These are phyloP conservation scores for Caenorhabditis sp. DNA, from an alignment of 2,888 invertebrate species.

Conservation along the genomic window DNA sequence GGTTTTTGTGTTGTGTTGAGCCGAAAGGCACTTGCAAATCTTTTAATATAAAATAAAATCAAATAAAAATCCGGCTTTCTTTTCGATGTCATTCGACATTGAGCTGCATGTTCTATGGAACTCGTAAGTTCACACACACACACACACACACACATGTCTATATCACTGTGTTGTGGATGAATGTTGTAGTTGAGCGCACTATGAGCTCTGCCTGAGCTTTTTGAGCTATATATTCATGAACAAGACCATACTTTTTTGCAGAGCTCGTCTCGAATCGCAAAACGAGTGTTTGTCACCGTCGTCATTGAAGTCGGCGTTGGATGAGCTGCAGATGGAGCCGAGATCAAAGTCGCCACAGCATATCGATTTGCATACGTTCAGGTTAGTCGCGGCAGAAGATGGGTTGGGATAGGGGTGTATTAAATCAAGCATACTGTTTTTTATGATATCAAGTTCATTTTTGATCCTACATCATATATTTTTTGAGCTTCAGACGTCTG, in stretches of 20 bases:
- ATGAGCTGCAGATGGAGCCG: conserved; percentile 37
- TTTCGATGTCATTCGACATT: conserved; percentile 31
- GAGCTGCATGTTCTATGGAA: conserved; percentile 40
- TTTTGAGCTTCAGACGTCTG: no score
- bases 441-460: no score
- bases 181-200: not conserved
- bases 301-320: conserved; percentile 34
- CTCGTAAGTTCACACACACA: not conserved
- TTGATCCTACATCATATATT: no score
- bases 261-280: conserved; percentile 57
- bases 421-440: no score
- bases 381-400: conserved; percentile 19
- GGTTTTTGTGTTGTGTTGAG: no score
- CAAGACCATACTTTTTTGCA: conserved; percentile 14
- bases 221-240: not conserved
- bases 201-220: conserved; percentile 1
- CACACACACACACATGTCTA: not conserved
- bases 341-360: conserved; percentile 58
- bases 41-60: no score
- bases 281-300: conserved; percentile 53
- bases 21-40: no score
- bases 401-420: no score
- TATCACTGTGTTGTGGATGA: not conserved
- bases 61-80: no score
- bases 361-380: conserved; percentile 68